Evolutionary conservation across 2,888 invertebrate species (phyloP).

Genomic region (Conistra vaccinii): DNA sequence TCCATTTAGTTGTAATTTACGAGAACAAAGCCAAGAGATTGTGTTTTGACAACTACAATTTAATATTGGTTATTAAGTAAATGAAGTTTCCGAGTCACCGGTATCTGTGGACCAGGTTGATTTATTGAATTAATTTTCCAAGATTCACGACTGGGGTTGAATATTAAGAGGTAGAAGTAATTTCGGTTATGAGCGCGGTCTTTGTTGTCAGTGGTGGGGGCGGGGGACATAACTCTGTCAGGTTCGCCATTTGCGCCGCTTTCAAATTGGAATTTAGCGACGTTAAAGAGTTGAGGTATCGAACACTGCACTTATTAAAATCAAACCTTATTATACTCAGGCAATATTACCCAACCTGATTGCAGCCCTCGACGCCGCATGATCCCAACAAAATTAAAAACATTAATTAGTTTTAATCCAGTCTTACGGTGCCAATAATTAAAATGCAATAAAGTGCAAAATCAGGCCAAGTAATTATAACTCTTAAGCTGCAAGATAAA

Average conservation of each 20-base stretch:
- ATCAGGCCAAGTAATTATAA: slow-evolving; percentile 39
- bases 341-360: neutral
- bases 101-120: slow-evolving; percentile 81
- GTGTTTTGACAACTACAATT: slow-evolving; percentile 76
- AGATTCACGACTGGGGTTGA: slow-evolving; percentile 82
- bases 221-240: slow-evolving; percentile 79
- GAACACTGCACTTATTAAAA: slow-evolving; percentile 24
- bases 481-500: slow-evolving; percentile 34
- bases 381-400: slow-evolving; percentile 22
- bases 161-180: slow-evolving; percentile 87
- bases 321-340: neutral
- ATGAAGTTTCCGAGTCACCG: slow-evolving; percentile 79
- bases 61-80: slow-evolving; percentile 77
- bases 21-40: slow-evolving; percentile 68
- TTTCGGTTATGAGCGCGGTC: slow-evolving; percentile 84
- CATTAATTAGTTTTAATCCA: slow-evolving; percentile 25
- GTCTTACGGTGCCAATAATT: slow-evolving; percentile 8
- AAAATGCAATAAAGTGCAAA: slow-evolving; percentile 36
- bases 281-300: slow-evolving; percentile 73
- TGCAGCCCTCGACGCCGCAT: neutral
- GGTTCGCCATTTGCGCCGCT: slow-evolving; percentile 67
- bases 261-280: slow-evolving; percentile 76
- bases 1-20: slow-evolving; percentile 72
- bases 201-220: slow-evolving; percentile 81
- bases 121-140: slow-evolving; percentile 88